Base-by-base conservation (phyloP, 2,797 vertebrate genomes). In the Peromyscus aztecus region DNA sequence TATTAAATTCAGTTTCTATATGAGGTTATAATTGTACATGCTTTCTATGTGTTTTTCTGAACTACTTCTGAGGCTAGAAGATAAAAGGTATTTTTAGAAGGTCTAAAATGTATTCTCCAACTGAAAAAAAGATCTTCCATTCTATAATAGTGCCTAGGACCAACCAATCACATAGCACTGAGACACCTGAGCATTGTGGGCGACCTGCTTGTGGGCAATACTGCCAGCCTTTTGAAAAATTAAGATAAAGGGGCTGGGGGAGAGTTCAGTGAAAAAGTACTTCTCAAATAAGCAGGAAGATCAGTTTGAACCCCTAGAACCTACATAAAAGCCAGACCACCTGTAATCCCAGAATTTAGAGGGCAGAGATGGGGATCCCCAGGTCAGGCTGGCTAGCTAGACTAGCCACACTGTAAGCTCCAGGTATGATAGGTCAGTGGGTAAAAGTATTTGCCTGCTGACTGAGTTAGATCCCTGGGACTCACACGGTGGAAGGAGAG, bases 1-100 rank as follows among this genome's bases (percentile, higher is more conserved):
- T 78, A 89, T 95, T 65, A 94, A 40, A 52, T 37, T 65, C 65
- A 91, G 55, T 87, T 90, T 87, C 92, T 73, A 91, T 46, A 81
- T 80, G 63, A 85, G 24, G 43, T 61, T 84, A 81, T 59, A 94
- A 82, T 2, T 82, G 11, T 76, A 77, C 52, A 89, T 63, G 49
- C 49, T 88, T 95, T 97, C 75, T 24, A 24, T 29, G 69, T 87
- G 27, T 86, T 85, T 91, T 89, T 63, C 57, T 92, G 31, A 80
- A 95, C 40, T 59, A 78, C 40, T 63, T 95, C 85, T 92, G 65
- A 85, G 43, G 34, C 76, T 88, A 82, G 57, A 85, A 55, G 67
- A 92, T 61, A 55, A 73, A 8, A 40, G 49, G 21, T 89, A 52
- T 89, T 94, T 97, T 52, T 67, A 89, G 71, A 73, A 90, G 61